Evolutionary conservation across 2,113 vertebrate species (phyloP), one percentile per base, ranked within the genome.

Genomic region (Tachycineta bicolor): DNA sequence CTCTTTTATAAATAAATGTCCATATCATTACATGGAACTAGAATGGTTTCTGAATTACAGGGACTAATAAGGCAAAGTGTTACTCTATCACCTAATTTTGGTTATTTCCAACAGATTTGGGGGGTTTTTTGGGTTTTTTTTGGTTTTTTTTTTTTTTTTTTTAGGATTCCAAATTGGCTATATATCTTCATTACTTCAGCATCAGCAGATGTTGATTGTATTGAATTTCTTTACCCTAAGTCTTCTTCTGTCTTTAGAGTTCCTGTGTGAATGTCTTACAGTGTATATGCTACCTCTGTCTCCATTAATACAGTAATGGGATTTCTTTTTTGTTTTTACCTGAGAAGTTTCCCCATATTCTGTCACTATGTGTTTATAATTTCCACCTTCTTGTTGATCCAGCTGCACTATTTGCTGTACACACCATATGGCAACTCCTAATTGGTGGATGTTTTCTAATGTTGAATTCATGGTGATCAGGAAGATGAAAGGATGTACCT

Each of bases 401-500:
- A 87, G 58, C 59, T 62, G 43, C 69, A 17, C 41, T 93, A 44
- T 90, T 90, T 64, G 52, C 47, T 92, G 47, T 62, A 44, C 3
- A 1, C 16, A 46, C 16, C 5, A 7, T 41, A 31, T 10, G 70
- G 43, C 55, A 89, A 29, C 37, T 92, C 49, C 49, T 78, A 77
- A 81, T 64, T 90, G 73, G 23, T 50, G 12, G 41, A 20, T 31
- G 20, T 82, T 92, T 91, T 81, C 79, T 92, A 39, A 64, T 41
- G 62, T 34, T 71, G 56, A 78, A 81, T 95, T 86, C 60, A 33
- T 60, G 71, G 33, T 0, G 12, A 81, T 46, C 29, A 8, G 13
- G 73, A 93, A 95, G 71, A 89, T 44, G 74, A 86, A 95, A 86
- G 65, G 68, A 92, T 29, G 52, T 81, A 46, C 47, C 29, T 87